Percentiles rank a stretch among this genome's conserved stretches.
These are phyloP conservation scores for Lepus townsendii DNA, from an alignment of 2,797 vertebrate genomes.

Conservation along the genomic window DNA sequence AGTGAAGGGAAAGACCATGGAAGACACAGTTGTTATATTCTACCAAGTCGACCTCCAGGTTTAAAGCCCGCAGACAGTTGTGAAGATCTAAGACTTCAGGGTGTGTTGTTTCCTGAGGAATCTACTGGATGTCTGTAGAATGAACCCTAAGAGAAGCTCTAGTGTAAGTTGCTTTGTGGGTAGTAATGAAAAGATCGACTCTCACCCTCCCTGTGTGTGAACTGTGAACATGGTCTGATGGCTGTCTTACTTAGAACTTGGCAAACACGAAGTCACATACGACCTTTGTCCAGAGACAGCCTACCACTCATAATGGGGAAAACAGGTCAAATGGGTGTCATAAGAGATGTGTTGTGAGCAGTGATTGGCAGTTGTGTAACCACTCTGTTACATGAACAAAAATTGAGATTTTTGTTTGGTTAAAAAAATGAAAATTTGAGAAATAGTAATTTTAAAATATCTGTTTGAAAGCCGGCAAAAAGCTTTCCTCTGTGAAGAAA, in stretches of 20 bases:
- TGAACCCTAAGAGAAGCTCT: not conserved
- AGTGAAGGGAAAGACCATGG: not conserved
- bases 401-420: not conserved
- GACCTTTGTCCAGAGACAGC: not conserved
- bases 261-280: not conserved
- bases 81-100: not conserved
- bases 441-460: constrained; percentile 14
- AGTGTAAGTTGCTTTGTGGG: not conserved
- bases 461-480: not conserved
- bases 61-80: not conserved
- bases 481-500: not conserved
- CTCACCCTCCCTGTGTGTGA: not conserved
- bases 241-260: not conserved
- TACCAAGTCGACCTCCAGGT: constrained; percentile 23
- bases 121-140: not conserved
- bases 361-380: not conserved
- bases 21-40: not conserved
- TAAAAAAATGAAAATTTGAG: not conserved
- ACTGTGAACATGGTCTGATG: not conserved
- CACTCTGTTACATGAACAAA: not conserved
- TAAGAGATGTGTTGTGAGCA: not conserved
- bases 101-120: not conserved
- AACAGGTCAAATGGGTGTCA: not conserved
- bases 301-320: not conserved
- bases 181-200: not conserved